These are phyloP conservation scores for Lasioglossum morio DNA, from an alignment of 2,888 invertebrate species.

Conservation along the genomic window DNA sequence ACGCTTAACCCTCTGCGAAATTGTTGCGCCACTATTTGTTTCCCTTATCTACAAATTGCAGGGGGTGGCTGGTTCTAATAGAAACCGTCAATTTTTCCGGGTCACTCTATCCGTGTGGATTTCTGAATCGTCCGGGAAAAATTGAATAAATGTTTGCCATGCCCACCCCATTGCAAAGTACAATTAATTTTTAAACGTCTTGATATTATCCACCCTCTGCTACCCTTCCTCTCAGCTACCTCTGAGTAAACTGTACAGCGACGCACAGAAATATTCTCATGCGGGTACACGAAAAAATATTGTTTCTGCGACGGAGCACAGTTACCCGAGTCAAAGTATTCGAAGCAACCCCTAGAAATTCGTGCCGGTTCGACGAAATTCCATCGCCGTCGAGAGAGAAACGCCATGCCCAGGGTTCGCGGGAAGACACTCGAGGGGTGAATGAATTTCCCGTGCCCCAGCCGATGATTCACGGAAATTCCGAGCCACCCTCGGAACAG, in stretches of 20 bases:
- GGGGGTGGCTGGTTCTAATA: background rate
- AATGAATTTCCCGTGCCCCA: constrained; percentile 1
- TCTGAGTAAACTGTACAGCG: background rate
- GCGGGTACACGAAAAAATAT: background rate
- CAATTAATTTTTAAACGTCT: background rate
- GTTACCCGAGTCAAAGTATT: background rate
- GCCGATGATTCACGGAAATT: constrained; percentile 29
- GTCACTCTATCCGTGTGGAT: background rate
- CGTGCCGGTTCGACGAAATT: background rate
- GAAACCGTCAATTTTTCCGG: background rate
- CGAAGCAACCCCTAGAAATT: background rate
- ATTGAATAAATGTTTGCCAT: background rate
- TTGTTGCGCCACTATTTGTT: background rate
- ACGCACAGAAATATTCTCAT: background rate
- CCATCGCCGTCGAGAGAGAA: background rate
- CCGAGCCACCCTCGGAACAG: background rate
- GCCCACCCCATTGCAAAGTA: background rate
- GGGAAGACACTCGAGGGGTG: background rate
- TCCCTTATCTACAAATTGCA: background rate
- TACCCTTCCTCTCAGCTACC: background rate
- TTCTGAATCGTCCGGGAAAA: background rate
- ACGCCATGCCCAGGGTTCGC: background rate
- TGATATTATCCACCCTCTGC: background rate
- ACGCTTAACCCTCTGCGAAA: background rate
- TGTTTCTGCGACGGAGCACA: background rate